Base-by-base conservation (phyloP, 1,140 invertebrate species). In the Leptestheria dahalacensis region DNA sequence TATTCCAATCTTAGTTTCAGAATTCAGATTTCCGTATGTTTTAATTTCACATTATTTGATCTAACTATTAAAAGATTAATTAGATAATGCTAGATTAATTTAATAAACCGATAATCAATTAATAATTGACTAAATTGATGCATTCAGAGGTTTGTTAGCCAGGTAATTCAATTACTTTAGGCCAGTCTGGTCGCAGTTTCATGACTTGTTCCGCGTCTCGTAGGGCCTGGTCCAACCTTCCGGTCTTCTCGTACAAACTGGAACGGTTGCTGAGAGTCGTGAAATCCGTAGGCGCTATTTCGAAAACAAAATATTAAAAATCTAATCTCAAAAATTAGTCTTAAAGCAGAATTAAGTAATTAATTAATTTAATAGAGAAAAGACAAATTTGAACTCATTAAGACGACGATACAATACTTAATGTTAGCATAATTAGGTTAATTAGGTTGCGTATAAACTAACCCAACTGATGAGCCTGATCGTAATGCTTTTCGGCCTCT, bases 281-380 rank as follows among this genome's bases (percentile, higher is more conserved):
- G 65, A 85, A 82, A 69, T 84, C 83, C 55, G 76, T 75, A 6
- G 80, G 78, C 62, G 75, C 84, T 86, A 74, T 21, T 82, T 79
- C 29, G 47, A 64, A 46, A 62, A 26, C 25, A 59, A 28, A 26
- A 15, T 41, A 20, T 23, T 21, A 41, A 41, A 41, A 41, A 6
- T 9, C 6, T 9, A 41, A 41, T 41, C 6, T 41, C 6, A 15
- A 41, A 9, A 41, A 41, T 9, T 41, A 15, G 15, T 41, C n/a
- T n/a, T n/a, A n/a, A n/a, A n/a, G n/a, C n/a, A n/a, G n/a, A n/a
- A n/a, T n/a, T n/a, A n/a, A n/a, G n/a, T n/a, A n/a, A n/a, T n/a
- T n/a, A n/a, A n/a, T n/a, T n/a, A n/a, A n/a, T n/a, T n/a, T n/a
- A n/a, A n/a, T n/a, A n/a, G n/a, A n/a, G n/a, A n/a, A n/a, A n/a